A percentile compares a stretch with the other conserved stretches of the same genome.
Conservation (phyloP, 2,888 invertebrate genomes). For the Litoditis marina region DNA sequence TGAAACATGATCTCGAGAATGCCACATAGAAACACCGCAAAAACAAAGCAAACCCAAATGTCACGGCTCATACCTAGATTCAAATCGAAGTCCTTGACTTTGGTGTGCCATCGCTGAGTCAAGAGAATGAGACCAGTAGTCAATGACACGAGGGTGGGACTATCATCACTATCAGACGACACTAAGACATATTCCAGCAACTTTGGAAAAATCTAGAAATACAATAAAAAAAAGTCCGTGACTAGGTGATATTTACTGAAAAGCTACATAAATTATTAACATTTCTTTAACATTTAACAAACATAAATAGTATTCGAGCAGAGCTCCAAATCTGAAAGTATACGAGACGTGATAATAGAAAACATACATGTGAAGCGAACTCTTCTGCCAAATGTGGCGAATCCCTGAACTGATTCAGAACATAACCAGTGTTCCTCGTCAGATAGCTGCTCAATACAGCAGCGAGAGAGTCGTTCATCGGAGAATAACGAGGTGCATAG, state of each 20-base stretch:
- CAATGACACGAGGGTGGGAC: neutral
- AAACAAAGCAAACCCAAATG: no score
- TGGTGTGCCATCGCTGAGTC: conserved; percentile 8
- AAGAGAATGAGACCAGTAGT: conserved; percentile 4
- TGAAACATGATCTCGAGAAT: no score
- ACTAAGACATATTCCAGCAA: conserved; percentile 5
- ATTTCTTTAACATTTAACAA: no score
- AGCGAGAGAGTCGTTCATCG: conserved; percentile 12
- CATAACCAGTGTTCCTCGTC: conserved; percentile 21
- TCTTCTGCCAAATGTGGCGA: conserved; percentile 25
- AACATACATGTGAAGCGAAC: conserved; percentile 23
- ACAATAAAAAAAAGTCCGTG: neutral
- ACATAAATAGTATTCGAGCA: no score
- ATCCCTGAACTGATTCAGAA: conserved; percentile 27
- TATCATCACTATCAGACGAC: neutral
- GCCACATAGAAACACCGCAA: no score
- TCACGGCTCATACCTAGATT: conserved; percentile 4
- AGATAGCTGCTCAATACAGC: conserved; percentile 12
- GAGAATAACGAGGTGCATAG: conserved; percentile 24
- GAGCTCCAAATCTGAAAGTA: no score
- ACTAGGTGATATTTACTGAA: no score
- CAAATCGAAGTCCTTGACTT: conserved; percentile 6
- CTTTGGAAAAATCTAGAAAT: conserved; percentile 11
- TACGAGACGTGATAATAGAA: no score
- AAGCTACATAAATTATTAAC: no score